Conservation (phyloP, 2,888 invertebrate genomes). For the Hoplodrina blanda region DNA sequence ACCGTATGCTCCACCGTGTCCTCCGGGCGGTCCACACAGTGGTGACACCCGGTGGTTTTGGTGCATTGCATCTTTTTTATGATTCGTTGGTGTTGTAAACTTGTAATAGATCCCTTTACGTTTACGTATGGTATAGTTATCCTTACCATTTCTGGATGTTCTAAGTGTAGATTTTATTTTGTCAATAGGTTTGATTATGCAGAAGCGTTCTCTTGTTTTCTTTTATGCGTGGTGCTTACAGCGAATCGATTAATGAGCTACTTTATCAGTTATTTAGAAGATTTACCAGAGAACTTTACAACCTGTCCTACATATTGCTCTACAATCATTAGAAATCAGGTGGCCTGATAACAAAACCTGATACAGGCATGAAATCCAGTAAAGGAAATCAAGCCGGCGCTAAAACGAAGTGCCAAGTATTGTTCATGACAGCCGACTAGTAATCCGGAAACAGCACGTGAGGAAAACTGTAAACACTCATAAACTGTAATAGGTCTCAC, state of each 20-base stretch:
- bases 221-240: no score
- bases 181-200: no score
- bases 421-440: slow-evolving; percentile 3
- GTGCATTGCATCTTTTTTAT: background rate
- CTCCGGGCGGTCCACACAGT: no score
- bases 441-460: slow-evolving; percentile 37
- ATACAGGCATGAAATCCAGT: background rate
- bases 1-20: no score
- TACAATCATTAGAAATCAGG: background rate
- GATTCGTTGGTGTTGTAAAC: background rate
- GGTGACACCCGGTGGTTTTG: no score
- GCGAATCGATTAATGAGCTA: background rate
- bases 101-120: no score
- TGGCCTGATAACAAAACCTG: background rate
- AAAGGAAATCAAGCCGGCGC: no score
- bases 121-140: no score
- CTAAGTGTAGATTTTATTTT: no score
- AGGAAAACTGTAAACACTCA: slow-evolving; percentile 21
- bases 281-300: background rate
- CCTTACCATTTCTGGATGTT: no score
- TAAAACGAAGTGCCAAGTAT: background rate
- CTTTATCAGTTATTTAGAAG: no score
- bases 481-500: slow-evolving; percentile 19
- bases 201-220: no score
- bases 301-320: background rate